These are phyloP conservation scores for Symphodus melops DNA, from an alignment of 2,113 vertebrate species.

Conservation along the genomic window DNA sequence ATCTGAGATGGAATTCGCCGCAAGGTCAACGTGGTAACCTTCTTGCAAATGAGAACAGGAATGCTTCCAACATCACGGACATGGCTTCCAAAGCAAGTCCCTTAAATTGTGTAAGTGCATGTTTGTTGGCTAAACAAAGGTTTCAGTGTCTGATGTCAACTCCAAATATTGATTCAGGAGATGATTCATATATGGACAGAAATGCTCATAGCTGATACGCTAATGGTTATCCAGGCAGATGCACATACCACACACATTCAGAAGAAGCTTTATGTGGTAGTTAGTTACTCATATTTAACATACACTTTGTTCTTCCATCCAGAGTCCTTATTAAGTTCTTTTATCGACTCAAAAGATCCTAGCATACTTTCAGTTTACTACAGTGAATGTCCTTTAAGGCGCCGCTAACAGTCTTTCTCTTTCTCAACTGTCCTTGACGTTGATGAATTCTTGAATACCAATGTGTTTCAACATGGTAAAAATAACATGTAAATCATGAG, in stretches of 20 bases:
- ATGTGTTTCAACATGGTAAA: no score
- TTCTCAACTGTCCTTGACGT: no score
- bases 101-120: conserved; percentile 25
- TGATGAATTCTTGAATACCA: no score
- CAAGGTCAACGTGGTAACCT: conserved; percentile 72
- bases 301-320: not conserved
- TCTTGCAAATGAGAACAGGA: conserved; percentile 58
- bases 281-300: not conserved
- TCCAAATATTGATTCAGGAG: conserved; percentile 34
- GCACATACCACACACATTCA: not conserved
- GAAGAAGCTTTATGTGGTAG: no score
- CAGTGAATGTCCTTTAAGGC: no score
- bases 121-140: not conserved
- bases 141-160: not conserved
- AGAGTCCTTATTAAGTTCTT: not conserved
- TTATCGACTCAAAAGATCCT: no score
- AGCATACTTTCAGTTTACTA: not conserved
- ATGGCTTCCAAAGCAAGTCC: conserved; percentile 28
- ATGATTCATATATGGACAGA: conserved; percentile 33
- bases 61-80: conserved; percentile 57
- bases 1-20: conserved; percentile 74
- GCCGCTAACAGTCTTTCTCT: no score
- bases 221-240: conserved; percentile 25
- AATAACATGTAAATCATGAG: no score
- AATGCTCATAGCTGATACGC: conserved; percentile 2